Evolutionary conservation across 2,888 invertebrate genomes (phyloP).

Genomic region (Cecidostiba fungosa): DNA sequence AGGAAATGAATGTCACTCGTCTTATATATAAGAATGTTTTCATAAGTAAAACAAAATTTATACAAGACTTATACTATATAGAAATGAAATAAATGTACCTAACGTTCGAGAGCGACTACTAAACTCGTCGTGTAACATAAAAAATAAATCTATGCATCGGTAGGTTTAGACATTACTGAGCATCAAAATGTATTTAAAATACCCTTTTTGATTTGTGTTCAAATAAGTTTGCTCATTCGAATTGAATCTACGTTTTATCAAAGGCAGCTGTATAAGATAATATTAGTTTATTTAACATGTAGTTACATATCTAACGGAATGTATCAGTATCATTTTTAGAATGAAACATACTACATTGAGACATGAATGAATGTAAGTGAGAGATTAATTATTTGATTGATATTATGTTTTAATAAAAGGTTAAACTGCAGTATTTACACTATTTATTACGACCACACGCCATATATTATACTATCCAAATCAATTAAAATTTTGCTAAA

Average conservation of each 20-base stretch:
- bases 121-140: conserved; percentile 56
- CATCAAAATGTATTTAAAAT: conserved; percentile 34
- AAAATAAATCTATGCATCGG: conserved; percentile 28
- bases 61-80: conserved; percentile 49
- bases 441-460: not conserved
- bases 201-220: not conserved
- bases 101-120: conserved; percentile 37
- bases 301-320: not conserved
- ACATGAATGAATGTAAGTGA: not conserved
- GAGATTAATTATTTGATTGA: not conserved
- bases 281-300: conserved; percentile 5
- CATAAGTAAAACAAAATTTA: conserved; percentile 53
- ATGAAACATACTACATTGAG: not conserved
- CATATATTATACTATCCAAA: not conserved
- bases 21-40: conserved; percentile 51
- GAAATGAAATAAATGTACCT: conserved; percentile 35
- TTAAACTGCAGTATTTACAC: not conserved
- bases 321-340: conserved; percentile 16
- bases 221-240: not conserved
- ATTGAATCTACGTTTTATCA: not conserved
- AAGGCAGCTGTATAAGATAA: not conserved
- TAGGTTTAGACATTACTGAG: conserved; percentile 33
- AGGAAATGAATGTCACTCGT: conserved; percentile 54
- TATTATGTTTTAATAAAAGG: conserved; percentile 22
- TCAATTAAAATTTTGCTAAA: not conserved